Base-by-base conservation (phyloP, 2,888 invertebrate species). In the Microctonus aethiopoides region DNA sequence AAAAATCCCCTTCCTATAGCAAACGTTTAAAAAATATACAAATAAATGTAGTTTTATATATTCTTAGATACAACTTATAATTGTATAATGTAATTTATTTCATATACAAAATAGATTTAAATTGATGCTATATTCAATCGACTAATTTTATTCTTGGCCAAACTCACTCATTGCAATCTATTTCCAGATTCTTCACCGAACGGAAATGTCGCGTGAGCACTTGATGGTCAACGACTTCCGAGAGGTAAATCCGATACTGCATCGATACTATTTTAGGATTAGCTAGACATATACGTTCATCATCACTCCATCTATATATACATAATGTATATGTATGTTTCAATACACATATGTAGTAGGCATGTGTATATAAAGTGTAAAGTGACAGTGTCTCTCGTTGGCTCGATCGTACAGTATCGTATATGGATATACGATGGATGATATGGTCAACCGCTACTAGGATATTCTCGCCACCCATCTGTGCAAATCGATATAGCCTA, bases 181-280 rank as follows among this genome's bases (percentile, higher is more conserved):
- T 65, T 65, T 65, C 16, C 56, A 65, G 56, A 56, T n/a, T 36
- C 24, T 54, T 54, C 52, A 34, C 24, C 13, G 20, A 52, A 24
- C 65, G 65, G 56, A 65, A 65, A 65, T 65, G 65, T 65, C 56
- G 65, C 63, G 9, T n/a, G n/a, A 22, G 32, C 34, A 22, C 57
- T 54, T 54, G 64, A n/a, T n/a, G n/a, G 52, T 51, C 63, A 59
- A 57, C 64, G 57, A 70, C 22, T 62, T 61, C 64, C 65, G 59
- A 56, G 46, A 16, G 36, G 68, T 72, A 74, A 73, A 73, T 72
- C 64, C 64, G 73, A 73, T 72, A 70, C 70, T 52, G 41, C 68
- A 64, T 59, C 51, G 72, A 73, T 70, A 70, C 70, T 71, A 71
- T 70, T 73, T 70, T 56, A 60, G 72, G 54, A 72, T 72, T 73